phyloP scores from a whole-genome alignment of 2,113 vertebrate species.

The Nettapus auritus region DNA sequence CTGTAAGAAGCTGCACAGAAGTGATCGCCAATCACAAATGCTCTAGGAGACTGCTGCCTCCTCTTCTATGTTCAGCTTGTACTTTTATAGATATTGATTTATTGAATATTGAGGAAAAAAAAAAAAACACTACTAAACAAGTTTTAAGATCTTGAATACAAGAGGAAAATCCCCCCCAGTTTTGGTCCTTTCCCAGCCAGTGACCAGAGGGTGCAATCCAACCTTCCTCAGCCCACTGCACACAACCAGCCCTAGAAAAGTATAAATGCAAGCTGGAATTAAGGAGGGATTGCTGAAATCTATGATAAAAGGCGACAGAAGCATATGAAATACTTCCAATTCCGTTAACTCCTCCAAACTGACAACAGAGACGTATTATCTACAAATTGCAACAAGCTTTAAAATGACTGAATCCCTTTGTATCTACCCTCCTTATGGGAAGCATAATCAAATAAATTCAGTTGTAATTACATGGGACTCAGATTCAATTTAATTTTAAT shows the following conservation, averaged over 20 bases:
- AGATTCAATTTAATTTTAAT: constrained; percentile 76
- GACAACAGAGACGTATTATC: neutral
- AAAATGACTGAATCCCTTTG: constrained; percentile 22
- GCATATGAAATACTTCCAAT: neutral
- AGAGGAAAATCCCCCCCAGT: neutral
- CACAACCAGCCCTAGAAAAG: neutral
- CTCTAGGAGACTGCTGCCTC: neutral
- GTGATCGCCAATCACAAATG: neutral
- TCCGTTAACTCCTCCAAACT: neutral
- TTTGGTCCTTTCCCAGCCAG: neutral
- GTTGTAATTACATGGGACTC: constrained; percentile 66
- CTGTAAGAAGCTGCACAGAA: neutral
- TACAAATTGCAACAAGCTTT: neutral
- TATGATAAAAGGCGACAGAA: neutral
- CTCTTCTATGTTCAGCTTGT: neutral
- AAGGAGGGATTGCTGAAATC: neutral
- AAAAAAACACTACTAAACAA: neutral
- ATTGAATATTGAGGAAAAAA: neutral
- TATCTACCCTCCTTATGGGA: neutral
- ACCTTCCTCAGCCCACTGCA: neutral
- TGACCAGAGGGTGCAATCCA: neutral
- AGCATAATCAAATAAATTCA: constrained; percentile 62
- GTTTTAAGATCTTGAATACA: neutral
- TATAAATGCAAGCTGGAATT: neutral
- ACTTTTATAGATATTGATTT: neutral